Percentiles rank a stretch among this genome's conserved stretches.
Evolutionary conservation across 2,888 invertebrate genomes (phyloP).

Genomic region (Thysanoteuthis rhombus): DNA sequence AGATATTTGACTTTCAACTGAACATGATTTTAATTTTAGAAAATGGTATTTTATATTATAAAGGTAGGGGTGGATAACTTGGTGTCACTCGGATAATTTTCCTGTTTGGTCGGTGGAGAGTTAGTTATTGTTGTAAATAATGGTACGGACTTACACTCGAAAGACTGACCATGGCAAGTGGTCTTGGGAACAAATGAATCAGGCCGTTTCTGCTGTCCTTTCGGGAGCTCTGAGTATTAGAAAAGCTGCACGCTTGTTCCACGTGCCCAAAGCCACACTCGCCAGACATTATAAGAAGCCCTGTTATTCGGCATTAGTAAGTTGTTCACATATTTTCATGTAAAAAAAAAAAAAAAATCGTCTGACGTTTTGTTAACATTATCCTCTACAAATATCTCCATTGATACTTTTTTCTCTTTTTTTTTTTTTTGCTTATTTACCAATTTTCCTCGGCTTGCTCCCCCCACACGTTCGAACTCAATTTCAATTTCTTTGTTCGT

Average conservation of each 20-base stretch:
- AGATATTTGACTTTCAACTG: too few relatives aligned
- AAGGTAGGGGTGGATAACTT: not conserved
- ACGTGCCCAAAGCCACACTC: conserved; percentile 16
- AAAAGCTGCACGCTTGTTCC: not conserved
- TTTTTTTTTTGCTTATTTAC: not conserved
- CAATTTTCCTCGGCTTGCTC: not conserved
- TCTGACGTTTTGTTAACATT: too few relatives aligned
- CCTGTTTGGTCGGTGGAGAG: not conserved
- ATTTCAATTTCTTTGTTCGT: not conserved
- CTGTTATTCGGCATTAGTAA: not conserved
- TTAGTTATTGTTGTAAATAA: not conserved
- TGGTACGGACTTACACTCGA: conserved; percentile 1
- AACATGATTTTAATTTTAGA: too few relatives aligned
- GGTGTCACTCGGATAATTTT: not conserved
- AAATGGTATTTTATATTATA: too few relatives aligned
- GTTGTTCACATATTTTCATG: not conserved
- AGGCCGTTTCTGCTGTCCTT: conserved; percentile 16
- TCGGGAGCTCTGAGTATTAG: conserved; percentile 17
- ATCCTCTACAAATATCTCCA: too few relatives aligned
- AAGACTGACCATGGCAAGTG: conserved; percentile 25
- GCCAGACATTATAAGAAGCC: conserved; percentile 27
- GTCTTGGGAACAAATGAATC: conserved; percentile 15
- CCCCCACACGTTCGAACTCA: too few relatives aligned
- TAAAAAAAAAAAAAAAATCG: not conserved
- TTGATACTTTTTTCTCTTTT: not conserved